Conservation (phyloP, 2,113 vertebrate genomes). For the Bos taurus region DNA sequence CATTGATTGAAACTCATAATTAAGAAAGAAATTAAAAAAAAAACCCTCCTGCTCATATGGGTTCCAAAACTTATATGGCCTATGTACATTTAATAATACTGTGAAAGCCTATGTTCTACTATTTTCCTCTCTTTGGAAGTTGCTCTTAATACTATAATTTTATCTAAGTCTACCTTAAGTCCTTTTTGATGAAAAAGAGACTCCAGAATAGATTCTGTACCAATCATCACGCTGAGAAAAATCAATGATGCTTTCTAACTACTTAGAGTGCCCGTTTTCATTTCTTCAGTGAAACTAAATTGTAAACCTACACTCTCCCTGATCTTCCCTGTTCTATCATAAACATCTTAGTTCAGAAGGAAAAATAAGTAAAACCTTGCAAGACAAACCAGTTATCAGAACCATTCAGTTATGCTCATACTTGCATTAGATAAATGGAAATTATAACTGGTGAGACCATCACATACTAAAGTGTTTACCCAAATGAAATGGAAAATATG, state of each 20-base stretch:
- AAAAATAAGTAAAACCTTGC: constrained; percentile 12
- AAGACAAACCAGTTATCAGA: not conserved
- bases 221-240: constrained; percentile 48
- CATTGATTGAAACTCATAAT: constrained; percentile 32
- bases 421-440: constrained; percentile 17
- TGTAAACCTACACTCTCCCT: constrained; percentile 17
- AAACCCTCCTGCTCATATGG: not conserved
- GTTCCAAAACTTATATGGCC: not conserved
- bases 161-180: constrained; percentile 49
- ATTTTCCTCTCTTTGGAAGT: constrained; percentile 14
- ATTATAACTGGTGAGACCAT: not conserved
- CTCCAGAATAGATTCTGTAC: constrained; percentile 35
- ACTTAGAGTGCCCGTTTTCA: constrained; percentile 24
- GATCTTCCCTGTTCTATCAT: not conserved
- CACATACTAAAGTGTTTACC: constrained; percentile 23
- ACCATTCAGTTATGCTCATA: not conserved
- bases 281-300: constrained; percentile 30
- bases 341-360: not conserved
- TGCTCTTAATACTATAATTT: constrained; percentile 53
- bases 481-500: constrained; percentile 37
- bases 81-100: constrained; percentile 42
- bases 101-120: constrained; percentile 34
- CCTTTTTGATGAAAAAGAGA: constrained; percentile 63
- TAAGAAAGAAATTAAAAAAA: not conserved
- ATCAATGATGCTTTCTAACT: constrained; percentile 58